Conservation (phyloP, 2,113 vertebrate genomes). For the Planiliza haematocheilus region DNA sequence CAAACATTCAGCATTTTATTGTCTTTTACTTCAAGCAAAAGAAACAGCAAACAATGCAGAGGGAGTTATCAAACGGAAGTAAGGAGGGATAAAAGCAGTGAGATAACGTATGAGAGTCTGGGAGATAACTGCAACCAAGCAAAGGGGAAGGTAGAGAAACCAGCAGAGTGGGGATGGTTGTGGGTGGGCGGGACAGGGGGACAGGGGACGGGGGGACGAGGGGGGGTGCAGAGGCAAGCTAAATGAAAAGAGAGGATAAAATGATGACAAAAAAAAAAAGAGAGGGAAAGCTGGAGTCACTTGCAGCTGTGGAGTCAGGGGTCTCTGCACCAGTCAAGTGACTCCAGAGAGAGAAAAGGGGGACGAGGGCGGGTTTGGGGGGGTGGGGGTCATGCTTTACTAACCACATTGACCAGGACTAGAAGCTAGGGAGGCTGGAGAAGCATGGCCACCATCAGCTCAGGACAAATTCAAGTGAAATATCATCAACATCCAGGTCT, state of each 20-base stretch:
- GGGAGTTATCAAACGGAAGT: neutral
- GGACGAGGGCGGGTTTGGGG: neutral
- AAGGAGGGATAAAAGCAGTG: neutral
- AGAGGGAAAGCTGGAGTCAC: constrained; percentile 56
- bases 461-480: neutral
- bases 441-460: constrained; percentile 34
- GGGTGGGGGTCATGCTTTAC: constrained; percentile 73
- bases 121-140: constrained; percentile 7
- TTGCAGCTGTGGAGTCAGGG: constrained; percentile 59
- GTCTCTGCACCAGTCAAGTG: constrained; percentile 73
- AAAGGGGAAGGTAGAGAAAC: constrained; percentile 5
- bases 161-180: neutral
- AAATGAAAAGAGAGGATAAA: constrained; percentile 21
- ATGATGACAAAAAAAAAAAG: constrained; percentile 28
- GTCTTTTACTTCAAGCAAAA: neutral
- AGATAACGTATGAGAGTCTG: constrained; percentile 1
- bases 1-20: too few species aligned
- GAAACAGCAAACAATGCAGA: neutral
- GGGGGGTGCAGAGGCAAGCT: neutral
- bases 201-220: neutral
- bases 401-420: constrained; percentile 74
- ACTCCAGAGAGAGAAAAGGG: constrained; percentile 57
- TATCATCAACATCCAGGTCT: too few species aligned
- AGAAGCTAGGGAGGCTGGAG: constrained; percentile 61
- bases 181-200: neutral